Conservation (phyloP, 2,113 vertebrate genomes). For the Phaethon lepturus region DNA sequence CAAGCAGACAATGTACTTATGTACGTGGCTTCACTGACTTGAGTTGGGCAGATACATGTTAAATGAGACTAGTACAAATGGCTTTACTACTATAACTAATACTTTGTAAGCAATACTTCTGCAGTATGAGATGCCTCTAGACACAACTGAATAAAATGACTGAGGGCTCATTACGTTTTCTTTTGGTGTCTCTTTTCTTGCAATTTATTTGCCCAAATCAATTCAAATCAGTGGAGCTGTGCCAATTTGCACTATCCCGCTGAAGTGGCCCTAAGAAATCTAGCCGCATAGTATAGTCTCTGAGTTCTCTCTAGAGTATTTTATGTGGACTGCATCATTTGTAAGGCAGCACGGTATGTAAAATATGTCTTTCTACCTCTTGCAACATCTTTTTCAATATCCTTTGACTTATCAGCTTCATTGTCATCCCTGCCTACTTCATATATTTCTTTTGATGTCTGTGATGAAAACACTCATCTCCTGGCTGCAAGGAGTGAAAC, state of each 20-base stretch:
- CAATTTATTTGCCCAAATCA: not conserved
- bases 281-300: not conserved
- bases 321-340: not conserved
- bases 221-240: not conserved
- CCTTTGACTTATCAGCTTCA: not conserved
- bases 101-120: not conserved
- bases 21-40: not conserved
- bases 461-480: not conserved
- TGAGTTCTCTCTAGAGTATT: not conserved
- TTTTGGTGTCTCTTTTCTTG: not conserved
- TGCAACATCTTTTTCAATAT: not conserved
- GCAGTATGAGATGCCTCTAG: not conserved
- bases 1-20: not conserved
- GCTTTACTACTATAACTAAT: not conserved
- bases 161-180: not conserved
- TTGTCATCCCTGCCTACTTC: not conserved
- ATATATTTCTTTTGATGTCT: not conserved
- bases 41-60: not conserved
- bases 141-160: not conserved
- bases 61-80: not conserved
- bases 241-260: not conserved
- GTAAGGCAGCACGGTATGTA: not conserved
- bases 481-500: not conserved
- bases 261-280: not conserved
- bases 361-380: not conserved